Evolutionary conservation across 2,888 invertebrate genomes (phyloP).

Genomic region (Drosophila formosana): DNA sequence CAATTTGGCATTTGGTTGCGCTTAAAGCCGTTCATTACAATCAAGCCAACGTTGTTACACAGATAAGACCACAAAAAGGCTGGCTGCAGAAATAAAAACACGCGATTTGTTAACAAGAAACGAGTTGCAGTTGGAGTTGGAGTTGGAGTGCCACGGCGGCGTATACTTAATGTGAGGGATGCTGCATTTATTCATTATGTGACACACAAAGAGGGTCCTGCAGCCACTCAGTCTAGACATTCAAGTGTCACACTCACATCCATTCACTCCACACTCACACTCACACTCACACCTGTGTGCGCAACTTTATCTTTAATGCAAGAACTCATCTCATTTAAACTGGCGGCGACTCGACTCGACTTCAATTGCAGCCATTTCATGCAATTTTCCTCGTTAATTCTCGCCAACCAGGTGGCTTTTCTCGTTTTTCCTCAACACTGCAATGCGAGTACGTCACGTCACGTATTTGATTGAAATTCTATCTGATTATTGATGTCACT

Average conservation of each 20-base stretch:
- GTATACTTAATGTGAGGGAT: constrained; percentile 40
- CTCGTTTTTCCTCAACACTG: constrained; percentile 7
- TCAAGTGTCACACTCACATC: constrained; percentile 45
- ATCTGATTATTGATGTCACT: constrained; percentile 61
- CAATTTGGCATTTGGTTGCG: constrained; percentile 36
- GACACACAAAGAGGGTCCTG: constrained; percentile 22
- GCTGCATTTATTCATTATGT: constrained; percentile 31
- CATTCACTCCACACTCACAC: constrained; percentile 23
- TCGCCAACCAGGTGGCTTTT: constrained; percentile 24
- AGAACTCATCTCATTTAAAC: constrained; percentile 28
- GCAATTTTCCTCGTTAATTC: constrained; percentile 27
- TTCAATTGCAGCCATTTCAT: constrained; percentile 34
- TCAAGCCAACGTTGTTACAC: constrained; percentile 18
- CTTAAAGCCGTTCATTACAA: constrained; percentile 46
- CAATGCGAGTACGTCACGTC: constrained; percentile 56
- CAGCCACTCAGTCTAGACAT: constrained; percentile 66
- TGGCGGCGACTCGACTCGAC: constrained; percentile 10
- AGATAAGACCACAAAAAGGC: constrained; percentile 34
- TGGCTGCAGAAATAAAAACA: constrained; percentile 4
- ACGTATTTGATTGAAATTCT: constrained; percentile 72
- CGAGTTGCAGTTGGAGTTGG: background rate
- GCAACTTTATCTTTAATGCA: constrained; percentile 16
- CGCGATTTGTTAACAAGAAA: constrained; percentile 15
- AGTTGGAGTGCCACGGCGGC: constrained; percentile 20
- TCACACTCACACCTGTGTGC: constrained; percentile 1